A percentile compares a stretch with the other conserved stretches of the same genome.
phyloP scores from a whole-genome alignment of 2,113 vertebrate species.

The Scolopax mira region DNA sequence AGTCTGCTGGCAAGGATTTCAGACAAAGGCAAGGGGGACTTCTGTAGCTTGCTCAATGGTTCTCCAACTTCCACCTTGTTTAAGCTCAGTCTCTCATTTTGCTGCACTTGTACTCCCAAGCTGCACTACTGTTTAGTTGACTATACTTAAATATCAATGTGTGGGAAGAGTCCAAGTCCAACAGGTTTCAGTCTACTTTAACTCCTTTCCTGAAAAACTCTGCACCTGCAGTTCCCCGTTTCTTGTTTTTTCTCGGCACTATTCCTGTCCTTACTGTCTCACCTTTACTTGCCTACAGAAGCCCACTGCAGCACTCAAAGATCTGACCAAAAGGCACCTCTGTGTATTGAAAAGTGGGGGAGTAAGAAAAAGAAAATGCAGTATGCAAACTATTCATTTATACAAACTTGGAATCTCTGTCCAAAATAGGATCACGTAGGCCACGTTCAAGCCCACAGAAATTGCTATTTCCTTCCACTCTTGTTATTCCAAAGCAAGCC shows the following conservation, averaged over 20 bases:
- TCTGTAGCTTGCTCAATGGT: neutral
- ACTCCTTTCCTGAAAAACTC: neutral
- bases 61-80: neutral
- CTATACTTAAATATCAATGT: fast-evolving
- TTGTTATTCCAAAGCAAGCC: neutral
- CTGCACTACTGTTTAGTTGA: neutral
- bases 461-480: neutral
- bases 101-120: neutral
- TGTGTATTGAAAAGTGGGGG: neutral
- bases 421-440: neutral
- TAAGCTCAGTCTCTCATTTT: neutral
- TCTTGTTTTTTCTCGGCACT: neutral
- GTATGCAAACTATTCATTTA: neutral
- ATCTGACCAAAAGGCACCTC: neutral
- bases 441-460: neutral
- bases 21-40: neutral
- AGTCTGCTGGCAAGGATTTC: neutral
- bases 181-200: neutral
- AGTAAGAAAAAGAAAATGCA: neutral
- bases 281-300: neutral
- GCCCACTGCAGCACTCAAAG: neutral
- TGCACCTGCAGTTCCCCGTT: neutral
- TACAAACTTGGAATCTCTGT: neutral
- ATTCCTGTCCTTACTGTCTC: neutral
- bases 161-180: neutral